Base-by-base conservation (phyloP, 2,113 vertebrate species). In the Lamprotornis superbus region DNA sequence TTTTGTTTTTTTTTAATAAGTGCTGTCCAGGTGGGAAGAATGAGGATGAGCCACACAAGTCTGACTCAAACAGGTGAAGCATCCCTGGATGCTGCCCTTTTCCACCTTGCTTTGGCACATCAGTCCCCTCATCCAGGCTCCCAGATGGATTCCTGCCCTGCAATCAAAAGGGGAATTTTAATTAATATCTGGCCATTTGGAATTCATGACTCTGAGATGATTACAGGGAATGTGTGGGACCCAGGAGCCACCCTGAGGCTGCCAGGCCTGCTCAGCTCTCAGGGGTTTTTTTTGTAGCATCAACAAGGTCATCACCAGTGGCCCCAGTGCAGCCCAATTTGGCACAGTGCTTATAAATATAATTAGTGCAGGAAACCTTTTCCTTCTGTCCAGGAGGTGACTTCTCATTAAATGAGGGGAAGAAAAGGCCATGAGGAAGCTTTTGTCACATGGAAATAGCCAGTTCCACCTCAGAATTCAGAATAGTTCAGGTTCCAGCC, bases 141-240 rank as follows among this genome's bases (percentile, higher is more conserved):
- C 73, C 53, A 11, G 56, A 2, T 1, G 13, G 33, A 68, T 73
- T 61, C 82, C 91, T 93, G 83, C 86, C 70, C 44, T 76, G 88
- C 57, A 63, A 95, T 95, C 91, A 89, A 56, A 88, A 81, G 92
- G 76, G 56, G 44, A 44, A 76, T 89, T 95, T 94, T 78, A 93
- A 96, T 95, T 82, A 40, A 21, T 53, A 64, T 5, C 88, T 92
- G 79, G 77, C 93, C 82, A 56, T 77, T 89, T 94, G 89, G 93
- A 95, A 95, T 89, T 90, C 27, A 53, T 88, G 92, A 53, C 91
- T 96, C 85, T 59, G 71, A 83, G 96, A 69, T 75, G 87, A 80
- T 96, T 65, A 17, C 9, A 88, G 87, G 23, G 91, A 91, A 61
- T 31, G 87, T 70, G 68, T 77, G 91, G 95, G 91, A 56, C 47